Percentiles rank a stretch among this genome's conserved stretches.
Conservation (phyloP, 2,888 invertebrate species). For the Lasius platythorax region DNA sequence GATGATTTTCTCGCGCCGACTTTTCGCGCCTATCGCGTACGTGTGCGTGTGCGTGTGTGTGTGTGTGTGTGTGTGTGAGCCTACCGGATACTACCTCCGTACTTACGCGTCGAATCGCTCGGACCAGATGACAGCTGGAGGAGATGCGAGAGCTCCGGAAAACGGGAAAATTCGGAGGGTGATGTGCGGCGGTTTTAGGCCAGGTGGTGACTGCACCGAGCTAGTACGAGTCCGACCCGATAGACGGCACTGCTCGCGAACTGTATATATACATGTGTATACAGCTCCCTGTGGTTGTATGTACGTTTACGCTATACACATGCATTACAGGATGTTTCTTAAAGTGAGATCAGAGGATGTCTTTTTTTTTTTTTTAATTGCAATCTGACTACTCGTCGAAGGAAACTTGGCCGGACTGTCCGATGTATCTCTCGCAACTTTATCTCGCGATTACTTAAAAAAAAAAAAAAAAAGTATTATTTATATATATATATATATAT, state of each 20-base stretch:
- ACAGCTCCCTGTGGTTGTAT: background rate
- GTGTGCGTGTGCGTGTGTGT: background rate
- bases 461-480: background rate
- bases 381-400: background rate
- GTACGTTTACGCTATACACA: conserved; percentile 10
- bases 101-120: conserved; percentile 23
- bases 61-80: background rate
- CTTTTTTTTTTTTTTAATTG: background rate
- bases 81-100: conserved; percentile 16
- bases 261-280: conserved; percentile 2
- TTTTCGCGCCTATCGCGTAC: background rate
- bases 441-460: background rate
- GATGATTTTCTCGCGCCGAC: background rate
- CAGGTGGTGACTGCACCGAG: conserved; percentile 78
- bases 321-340: background rate
- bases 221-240: conserved; percentile 78
- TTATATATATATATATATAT: background rate
- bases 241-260: conserved; percentile 77
- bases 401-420: background rate
- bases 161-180: conserved; percentile 69
- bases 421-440: background rate
- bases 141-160: background rate
- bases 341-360: background rate
- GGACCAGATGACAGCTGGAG: background rate
- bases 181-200: conserved; percentile 79